phyloP scores from a whole-genome alignment of 2,113 vertebrate species.

The rabbit (Oryctolagus cuniculus) region DNA sequence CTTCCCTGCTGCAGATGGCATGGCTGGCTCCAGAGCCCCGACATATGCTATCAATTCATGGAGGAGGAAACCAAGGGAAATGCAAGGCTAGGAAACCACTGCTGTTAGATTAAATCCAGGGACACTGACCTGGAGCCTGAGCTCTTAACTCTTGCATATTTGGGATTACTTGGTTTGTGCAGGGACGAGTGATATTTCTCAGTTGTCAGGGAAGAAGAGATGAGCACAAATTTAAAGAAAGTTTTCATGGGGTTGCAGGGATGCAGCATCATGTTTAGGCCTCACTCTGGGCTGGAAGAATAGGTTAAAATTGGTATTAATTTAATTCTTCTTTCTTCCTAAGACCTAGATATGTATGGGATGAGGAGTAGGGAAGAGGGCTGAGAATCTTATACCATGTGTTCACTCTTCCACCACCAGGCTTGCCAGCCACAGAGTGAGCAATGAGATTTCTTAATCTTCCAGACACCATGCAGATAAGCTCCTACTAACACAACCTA shows the following conservation, averaged over 20 bases:
- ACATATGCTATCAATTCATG: background rate
- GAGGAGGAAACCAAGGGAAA: background rate
- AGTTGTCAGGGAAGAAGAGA: background rate
- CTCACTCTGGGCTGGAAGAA: background rate
- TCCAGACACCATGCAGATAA: background rate
- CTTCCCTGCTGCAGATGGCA: too few species aligned
- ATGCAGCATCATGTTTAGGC: too few species aligned
- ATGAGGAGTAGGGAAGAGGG: rapidly evolving
- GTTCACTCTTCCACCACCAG: background rate
- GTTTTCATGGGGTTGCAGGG: background rate
- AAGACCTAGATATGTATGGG: background rate
- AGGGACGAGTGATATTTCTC: background rate
- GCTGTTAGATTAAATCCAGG: background rate
- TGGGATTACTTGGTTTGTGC: background rate
- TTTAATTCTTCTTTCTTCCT: background rate
- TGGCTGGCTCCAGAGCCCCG: background rate
- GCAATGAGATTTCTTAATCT: too few species aligned
- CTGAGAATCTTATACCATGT: background rate
- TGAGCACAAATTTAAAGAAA: background rate
- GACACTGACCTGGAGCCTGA: background rate
- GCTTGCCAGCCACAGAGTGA: too few species aligned
- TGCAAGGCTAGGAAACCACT: background rate
- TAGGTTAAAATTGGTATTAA: background rate
- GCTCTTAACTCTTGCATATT: background rate
- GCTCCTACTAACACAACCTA: background rate